Evolutionary conservation across 2,888 invertebrate genomes (phyloP).

Genomic region (Falcaria lacertinaria): DNA sequence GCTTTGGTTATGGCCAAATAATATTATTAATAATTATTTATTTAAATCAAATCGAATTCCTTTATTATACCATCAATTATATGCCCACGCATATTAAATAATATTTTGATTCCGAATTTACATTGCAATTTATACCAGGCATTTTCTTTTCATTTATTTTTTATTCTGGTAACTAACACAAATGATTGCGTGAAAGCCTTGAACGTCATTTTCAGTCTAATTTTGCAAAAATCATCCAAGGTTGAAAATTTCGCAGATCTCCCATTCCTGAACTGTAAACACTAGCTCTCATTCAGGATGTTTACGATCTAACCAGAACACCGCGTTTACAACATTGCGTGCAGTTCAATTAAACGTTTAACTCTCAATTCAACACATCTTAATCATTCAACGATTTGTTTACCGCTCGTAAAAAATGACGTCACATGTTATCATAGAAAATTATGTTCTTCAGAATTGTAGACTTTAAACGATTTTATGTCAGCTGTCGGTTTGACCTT

Average conservation of each 20-base stretch:
- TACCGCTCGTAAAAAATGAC: conserved; percentile 21
- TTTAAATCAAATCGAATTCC: background rate
- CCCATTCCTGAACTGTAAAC: background rate
- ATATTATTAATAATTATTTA: conserved; percentile 7
- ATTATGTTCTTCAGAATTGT: conserved; percentile 25
- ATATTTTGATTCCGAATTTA: background rate
- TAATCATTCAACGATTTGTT: conserved; percentile 25
- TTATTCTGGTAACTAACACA: background rate
- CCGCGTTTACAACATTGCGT: background rate
- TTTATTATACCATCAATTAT: background rate
- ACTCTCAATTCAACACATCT: conserved; percentile 1
- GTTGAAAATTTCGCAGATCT: background rate
- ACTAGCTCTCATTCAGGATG: background rate
- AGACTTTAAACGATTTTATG: conserved; percentile 22
- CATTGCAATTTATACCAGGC: background rate
- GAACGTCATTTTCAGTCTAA: background rate
- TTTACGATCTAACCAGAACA: background rate
- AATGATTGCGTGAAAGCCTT: background rate
- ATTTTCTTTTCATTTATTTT: background rate
- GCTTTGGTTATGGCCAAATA: conserved; percentile 13
- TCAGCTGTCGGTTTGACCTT: conserved; percentile 29
- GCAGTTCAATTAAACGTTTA: background rate
- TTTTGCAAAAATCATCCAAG: background rate
- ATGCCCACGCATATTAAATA: too few species aligned
- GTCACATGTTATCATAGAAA: conserved; percentile 20